A percentile compares a stretch with the other conserved stretches of the same genome.
Evolutionary conservation across 2,797 vertebrate genomes (phyloP).

Genomic region (Otus scops): DNA sequence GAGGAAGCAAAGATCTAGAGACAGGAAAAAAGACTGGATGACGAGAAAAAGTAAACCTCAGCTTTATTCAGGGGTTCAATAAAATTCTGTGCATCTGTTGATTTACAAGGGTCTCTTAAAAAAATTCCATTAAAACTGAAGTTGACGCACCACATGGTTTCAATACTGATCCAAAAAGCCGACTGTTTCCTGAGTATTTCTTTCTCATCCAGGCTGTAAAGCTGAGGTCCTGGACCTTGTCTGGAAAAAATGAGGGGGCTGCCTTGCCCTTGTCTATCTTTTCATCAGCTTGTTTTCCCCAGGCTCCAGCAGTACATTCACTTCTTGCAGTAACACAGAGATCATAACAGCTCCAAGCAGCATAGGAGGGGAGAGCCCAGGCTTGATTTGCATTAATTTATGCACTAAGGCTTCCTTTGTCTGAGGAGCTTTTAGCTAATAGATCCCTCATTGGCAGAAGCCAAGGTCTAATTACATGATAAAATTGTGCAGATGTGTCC

Average conservation of each 20-base stretch:
- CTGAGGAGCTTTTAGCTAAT: not conserved
- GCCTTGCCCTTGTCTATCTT: not conserved
- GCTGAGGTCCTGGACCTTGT: not conserved
- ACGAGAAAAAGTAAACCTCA: not conserved
- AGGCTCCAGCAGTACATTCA: not conserved
- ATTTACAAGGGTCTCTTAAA: not conserved
- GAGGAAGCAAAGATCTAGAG: not conserved
- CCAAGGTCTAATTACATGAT: not conserved
- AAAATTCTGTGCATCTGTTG: not conserved
- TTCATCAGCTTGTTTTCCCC: not conserved
- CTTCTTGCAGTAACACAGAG: not conserved
- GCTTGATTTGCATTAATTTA: constrained; percentile 11
- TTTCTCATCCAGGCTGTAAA: not conserved
- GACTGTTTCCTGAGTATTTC: not conserved
- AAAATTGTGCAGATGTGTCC: constrained; percentile 25
- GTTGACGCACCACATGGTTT: not conserved
- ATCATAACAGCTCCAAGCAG: not conserved
- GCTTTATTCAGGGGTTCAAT: not conserved
- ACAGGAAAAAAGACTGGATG: not conserved
- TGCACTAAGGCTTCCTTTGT: constrained; percentile 7
- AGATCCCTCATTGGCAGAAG: not conserved
- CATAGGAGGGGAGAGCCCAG: not conserved
- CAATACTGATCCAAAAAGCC: not conserved
- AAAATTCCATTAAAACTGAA: not conserved
- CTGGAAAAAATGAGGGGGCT: not conserved